phyloP scores from a whole-genome alignment of 2,888 invertebrate genomes.

The Tenthredo amoena region DNA sequence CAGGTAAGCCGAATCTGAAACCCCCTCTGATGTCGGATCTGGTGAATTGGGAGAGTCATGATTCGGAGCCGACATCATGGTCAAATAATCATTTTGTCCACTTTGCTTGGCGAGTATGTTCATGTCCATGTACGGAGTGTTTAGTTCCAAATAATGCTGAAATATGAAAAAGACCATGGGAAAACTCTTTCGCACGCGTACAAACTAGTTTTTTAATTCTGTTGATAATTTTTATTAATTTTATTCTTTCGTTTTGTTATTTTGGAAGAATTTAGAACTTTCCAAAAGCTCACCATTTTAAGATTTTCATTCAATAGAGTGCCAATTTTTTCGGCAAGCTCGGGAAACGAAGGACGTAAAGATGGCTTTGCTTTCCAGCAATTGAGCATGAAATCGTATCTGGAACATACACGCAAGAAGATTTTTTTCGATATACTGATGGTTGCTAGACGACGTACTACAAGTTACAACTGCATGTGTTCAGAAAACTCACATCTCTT shows the following conservation, averaged over 20 bases:
- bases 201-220: not conserved
- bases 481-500: constrained; percentile 81
- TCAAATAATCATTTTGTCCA: constrained; percentile 86
- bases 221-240: not conserved
- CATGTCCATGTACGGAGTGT: constrained; percentile 87
- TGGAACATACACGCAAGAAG: constrained; percentile 64
- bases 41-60: constrained; percentile 82
- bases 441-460: not conserved
- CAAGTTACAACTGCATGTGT: not conserved
- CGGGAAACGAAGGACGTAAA: constrained; percentile 88
- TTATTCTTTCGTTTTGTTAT: not conserved
- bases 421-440: not conserved
- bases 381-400: constrained; percentile 89
- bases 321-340: constrained; percentile 87
- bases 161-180: constrained; percentile 53
- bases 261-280: not conserved
- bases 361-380: constrained; percentile 93
- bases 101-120: constrained; percentile 81
- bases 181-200: not conserved
- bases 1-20: constrained; percentile 81
- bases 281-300: constrained; percentile 83
- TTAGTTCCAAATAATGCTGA: constrained; percentile 93
- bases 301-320: constrained; percentile 90
- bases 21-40: constrained; percentile 70
- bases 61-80: constrained; percentile 89